A percentile compares a stretch with the other conserved stretches of the same genome.
Conservation (phyloP, 2,113 vertebrate genomes). For the Campylomormyrus tamandua region DNA sequence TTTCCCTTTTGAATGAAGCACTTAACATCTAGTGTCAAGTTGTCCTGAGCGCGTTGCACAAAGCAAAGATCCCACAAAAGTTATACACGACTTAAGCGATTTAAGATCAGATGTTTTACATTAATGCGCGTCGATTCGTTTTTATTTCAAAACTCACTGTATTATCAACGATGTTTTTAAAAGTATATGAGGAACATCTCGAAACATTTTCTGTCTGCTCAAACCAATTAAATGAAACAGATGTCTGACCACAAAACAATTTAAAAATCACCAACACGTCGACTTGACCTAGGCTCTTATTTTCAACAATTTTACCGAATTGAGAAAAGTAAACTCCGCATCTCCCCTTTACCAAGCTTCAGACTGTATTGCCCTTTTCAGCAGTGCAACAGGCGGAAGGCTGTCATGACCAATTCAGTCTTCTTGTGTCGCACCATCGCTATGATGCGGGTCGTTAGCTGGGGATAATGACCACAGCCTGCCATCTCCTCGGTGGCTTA, state of each 20-base stretch:
- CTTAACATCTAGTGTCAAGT: conserved; percentile 18
- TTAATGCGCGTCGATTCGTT: background rate
- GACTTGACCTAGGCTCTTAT: background rate
- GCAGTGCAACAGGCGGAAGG: conserved; percentile 6
- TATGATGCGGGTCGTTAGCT: conserved; percentile 16
- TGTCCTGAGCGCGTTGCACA: background rate
- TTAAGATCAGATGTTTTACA: background rate
- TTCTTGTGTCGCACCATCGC: background rate
- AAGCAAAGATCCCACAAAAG: background rate
- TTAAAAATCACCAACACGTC: background rate
- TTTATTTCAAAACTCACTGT: background rate
- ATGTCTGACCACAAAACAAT: background rate
- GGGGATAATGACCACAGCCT: conserved; percentile 22
- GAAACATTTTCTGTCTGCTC: background rate
- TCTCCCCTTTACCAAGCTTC: background rate
- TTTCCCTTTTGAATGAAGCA: background rate
- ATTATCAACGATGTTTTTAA: background rate
- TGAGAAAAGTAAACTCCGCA: background rate
- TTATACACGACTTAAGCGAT: background rate
- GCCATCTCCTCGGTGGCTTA: background rate
- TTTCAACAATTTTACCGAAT: background rate
- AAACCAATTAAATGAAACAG: background rate
- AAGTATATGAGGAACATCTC: background rate
- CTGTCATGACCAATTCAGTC: conserved; percentile 7
- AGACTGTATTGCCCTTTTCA: background rate